phyloP scores from a whole-genome alignment of 64 coral and sea anemone species.

The Pachyseris speciosa region DNA sequence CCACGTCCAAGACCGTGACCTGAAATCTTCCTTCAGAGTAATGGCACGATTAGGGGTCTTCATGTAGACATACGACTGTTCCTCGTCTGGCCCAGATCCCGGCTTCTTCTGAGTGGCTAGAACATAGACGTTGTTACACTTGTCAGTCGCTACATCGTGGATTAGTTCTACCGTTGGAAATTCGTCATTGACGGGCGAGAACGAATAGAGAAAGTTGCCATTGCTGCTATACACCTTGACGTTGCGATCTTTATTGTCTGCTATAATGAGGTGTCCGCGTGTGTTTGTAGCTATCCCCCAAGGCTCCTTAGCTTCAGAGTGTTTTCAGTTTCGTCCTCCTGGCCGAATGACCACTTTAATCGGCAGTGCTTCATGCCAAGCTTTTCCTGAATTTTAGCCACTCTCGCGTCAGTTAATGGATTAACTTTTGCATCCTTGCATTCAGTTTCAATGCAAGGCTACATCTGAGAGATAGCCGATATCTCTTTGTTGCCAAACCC shows the following conservation, averaged over 20 bases:
- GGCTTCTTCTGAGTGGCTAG: neutral
- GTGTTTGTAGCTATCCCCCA: constrained; percentile 18
- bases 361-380: constrained; percentile 1
- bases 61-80: neutral
- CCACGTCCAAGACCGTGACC: neutral
- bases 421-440: neutral
- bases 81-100: too few species aligned
- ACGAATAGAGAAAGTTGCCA: constrained; percentile 28
- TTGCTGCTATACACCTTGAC: constrained; percentile 49
- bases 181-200: neutral
- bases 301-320: neutral
- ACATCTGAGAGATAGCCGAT: neutral
- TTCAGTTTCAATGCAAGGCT: constrained; percentile 14
- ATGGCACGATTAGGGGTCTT: neutral
- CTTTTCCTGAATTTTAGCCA: neutral
- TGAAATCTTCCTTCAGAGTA: neutral
- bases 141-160: constrained; percentile 36
- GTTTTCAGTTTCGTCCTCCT: neutral
- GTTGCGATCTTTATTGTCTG: neutral
- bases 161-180: neutral
- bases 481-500: neutral
- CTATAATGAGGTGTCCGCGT: constrained; percentile 23
- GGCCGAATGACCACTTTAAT: constrained; percentile 34
- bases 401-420: constrained; percentile 15
- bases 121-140: constrained; percentile 9